Evolutionary conservation across 2,797 vertebrate species (phyloP), one percentile per base, ranked within the genome.

Genomic region (Siniperca undulata): DNA sequence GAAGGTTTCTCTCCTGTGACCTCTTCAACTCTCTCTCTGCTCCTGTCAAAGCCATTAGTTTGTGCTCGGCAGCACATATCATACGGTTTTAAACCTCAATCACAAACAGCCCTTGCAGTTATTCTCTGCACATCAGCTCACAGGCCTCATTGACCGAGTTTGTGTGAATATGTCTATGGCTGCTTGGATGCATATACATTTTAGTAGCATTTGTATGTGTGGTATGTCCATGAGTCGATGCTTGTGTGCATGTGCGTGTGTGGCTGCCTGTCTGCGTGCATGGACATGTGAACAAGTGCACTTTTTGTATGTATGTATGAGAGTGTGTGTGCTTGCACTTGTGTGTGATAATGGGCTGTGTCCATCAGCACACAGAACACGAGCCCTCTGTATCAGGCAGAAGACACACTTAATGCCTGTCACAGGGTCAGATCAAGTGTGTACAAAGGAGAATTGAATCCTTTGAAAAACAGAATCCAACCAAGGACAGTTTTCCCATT

Each of bases 401-500:
- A 94, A 94, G 91, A 90, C 93, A 92, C 94, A 93, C 93, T 96
- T 95, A 96, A 95, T 95, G 92, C 89, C 88, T 95, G 90, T 94
- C 88, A 86, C 94, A 94, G 96, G 96, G 96, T 97, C 96, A 96
- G 96, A 97, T 95, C 95, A 96, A 96, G 95, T 96, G 95, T 96
- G 95, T 96, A 95, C 95, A 97, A 97, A 97, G 92, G 92, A 96
- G 96, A 97, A 97, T 97, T 96, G 95, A 96, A 96, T 96, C 90
- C 94, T 94, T 93, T 91, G 89, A 93, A 93, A 93, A 89, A 89
- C 91, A 92, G 92, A 93, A 95, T 91, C 91, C 89, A 81, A 86
- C 92, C 94, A 95, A 95, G 93, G 94, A 95, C 94, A 91, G 92
- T 94, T 94, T 94, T 93, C 93, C 92, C 92, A 94, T 95, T 96